Conservation (phyloP, 1,140 invertebrate species). For the Aphis craccivora region DNA sequence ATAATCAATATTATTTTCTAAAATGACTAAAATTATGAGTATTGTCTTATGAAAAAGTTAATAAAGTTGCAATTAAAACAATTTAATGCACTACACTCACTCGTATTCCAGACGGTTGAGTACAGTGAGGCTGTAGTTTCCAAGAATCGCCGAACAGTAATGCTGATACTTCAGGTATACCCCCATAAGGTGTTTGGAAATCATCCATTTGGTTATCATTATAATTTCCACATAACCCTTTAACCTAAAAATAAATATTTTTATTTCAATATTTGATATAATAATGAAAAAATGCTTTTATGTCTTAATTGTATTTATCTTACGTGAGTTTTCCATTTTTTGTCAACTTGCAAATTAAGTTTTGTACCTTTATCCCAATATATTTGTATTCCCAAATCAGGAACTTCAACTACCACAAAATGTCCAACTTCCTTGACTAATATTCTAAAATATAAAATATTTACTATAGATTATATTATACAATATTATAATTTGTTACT, state of each 20-base stretch:
- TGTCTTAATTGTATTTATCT: slow-evolving; percentile 58
- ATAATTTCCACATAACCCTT: slow-evolving; percentile 90
- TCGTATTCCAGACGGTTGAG: slow-evolving; percentile 65
- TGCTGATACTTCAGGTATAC: slow-evolving; percentile 75
- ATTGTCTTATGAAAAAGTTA: background rate
- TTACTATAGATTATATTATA: slow-evolving; percentile 59
- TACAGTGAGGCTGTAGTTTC: slow-evolving; percentile 81
- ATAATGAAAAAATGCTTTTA: background rate
- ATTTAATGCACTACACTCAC: slow-evolving; percentile 60
- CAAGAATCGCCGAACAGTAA: slow-evolving; percentile 86
- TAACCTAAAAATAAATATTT: slow-evolving; percentile 65
- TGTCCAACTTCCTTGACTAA: slow-evolving; percentile 70
- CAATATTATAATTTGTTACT: background rate
- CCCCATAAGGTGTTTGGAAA: slow-evolving; percentile 81
- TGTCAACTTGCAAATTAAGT: slow-evolving; percentile 78
- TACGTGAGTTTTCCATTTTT: slow-evolving; percentile 77
- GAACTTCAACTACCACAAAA: slow-evolving; percentile 81
- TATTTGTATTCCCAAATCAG: slow-evolving; percentile 77
- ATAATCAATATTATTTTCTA: background rate
- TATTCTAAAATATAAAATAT: slow-evolving; percentile 64
- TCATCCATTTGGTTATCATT: slow-evolving; percentile 83
- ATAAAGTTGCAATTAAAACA: background rate
- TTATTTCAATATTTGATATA: background rate
- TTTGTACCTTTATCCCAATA: slow-evolving; percentile 88
- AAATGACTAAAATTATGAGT: background rate